Base-by-base conservation (phyloP, 1,140 invertebrate genomes). In the Vollenhovia emeryi region DNA sequence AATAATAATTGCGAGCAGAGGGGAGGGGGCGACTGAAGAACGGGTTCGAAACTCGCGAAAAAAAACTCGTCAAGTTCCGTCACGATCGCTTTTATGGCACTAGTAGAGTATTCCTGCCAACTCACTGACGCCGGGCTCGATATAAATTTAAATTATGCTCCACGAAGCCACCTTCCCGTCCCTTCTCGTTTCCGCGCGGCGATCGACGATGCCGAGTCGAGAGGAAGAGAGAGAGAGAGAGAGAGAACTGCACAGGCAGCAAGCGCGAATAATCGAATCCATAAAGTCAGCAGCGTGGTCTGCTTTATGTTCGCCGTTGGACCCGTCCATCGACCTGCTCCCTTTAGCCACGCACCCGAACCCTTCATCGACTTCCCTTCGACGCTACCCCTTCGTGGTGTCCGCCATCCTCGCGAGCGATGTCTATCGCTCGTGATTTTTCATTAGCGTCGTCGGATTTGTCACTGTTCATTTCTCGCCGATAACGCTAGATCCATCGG, bases 61-160 rank as follows among this genome's bases (percentile, higher is more conserved):
- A n/a, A 66, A 84, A 86, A 60, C 62, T 84, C 40, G 60, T 74
- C 60, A 59, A 60, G 68, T 87, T 75, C 30, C 69, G 45, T 69
- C 48, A 73, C 60, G 45, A 86, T 84, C 55, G 66, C 68, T 78
- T 88, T 88, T 84, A 85, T 71, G 18, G 18, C 68, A 45, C 66
- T 43, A 71, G 27, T 59, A 62, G 48, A 76, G 50, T 40, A 69
- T 50, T 83, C 62, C 73, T 66, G 85, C 66, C 66, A 66, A 43
- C 55, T 87, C 66, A 71, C 68, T 50, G 21, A 66, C 36, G 30
- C 18, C 43, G 36, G 43, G 64, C n/a, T 59, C 27, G 73, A 74
- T 88, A 75, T 89, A 88, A 89, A 89, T 88, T 89, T 80, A 89
- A 89, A 89, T 88, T 88, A 88, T 88, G 87, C 55, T 84, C 11